Conservation (phyloP, 2,888 invertebrate species). For the Diarsia rubi region DNA sequence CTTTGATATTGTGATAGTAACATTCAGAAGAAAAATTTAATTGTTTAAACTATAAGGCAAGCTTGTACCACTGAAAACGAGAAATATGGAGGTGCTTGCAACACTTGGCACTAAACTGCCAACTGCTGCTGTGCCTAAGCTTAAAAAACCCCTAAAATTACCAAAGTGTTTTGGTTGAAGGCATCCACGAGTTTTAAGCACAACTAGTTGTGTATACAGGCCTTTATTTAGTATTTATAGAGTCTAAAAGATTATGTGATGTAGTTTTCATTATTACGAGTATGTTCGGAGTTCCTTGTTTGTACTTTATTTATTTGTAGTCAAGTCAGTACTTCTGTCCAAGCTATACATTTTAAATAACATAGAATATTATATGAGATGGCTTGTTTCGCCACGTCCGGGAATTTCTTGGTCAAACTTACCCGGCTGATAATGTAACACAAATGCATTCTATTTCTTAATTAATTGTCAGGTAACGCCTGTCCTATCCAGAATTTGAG, state of each 20-base stretch:
- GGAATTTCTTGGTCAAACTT: background rate
- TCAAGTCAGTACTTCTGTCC: slow-evolving; percentile 52
- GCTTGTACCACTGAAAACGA: background rate
- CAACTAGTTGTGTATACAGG: slow-evolving; percentile 9
- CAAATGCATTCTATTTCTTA: background rate
- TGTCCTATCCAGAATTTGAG: background rate
- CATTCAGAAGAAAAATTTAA: background rate
- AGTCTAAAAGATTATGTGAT: slow-evolving; percentile 29
- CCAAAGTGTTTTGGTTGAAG: background rate
- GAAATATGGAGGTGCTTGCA: background rate
- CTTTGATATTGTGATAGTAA: background rate
- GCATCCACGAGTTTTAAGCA: background rate
- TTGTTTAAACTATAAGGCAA: background rate
- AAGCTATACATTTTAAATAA: slow-evolving; percentile 15
- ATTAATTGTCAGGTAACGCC: slow-evolving; percentile 9
- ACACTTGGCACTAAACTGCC: background rate
- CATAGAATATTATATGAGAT: background rate
- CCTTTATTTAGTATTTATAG: background rate
- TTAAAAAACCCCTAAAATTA: background rate
- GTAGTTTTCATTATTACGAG: slow-evolving; percentile 17
- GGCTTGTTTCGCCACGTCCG: background rate
- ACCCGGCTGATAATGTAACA: background rate
- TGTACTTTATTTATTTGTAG: slow-evolving; percentile 34
- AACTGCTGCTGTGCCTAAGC: background rate
- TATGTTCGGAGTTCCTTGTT: slow-evolving; percentile 34